A percentile compares a stretch with the other conserved stretches of the same genome.
These are phyloP conservation scores for Acanthosepion pharaonis DNA, from an alignment of 2,888 invertebrate species.

Conservation along the genomic window DNA sequence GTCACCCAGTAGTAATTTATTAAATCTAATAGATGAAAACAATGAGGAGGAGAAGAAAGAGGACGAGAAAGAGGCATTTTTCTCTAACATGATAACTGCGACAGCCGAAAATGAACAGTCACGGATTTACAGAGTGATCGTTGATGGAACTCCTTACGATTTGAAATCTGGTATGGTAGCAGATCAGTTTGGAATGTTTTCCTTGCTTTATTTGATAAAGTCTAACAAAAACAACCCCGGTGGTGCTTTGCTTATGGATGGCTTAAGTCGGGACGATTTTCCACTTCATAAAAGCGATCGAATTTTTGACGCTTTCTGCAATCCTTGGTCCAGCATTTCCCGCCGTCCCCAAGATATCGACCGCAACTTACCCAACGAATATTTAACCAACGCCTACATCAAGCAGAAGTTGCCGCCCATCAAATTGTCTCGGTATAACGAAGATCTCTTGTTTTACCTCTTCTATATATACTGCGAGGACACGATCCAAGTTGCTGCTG, in stretches of 20 bases:
- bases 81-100: background rate
- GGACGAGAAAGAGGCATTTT: no score
- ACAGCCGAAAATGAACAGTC: background rate
- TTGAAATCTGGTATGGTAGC: background rate
- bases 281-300: background rate
- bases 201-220: background rate
- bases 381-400: background rate
- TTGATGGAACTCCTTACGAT: background rate
- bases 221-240: background rate
- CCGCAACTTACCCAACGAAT: background rate
- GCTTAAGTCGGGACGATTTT: background rate
- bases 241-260: background rate
- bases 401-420: slow-evolving; percentile 25
- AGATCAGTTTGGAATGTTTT: background rate
- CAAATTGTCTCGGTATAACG: background rate
- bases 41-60: background rate
- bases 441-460: background rate
- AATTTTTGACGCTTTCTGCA: background rate
- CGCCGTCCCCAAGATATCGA: background rate
- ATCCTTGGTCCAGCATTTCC: background rate
- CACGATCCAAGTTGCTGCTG: background rate
- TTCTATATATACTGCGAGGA: background rate
- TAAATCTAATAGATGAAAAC: background rate
- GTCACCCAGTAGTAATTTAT: background rate
- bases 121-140: background rate